These are phyloP conservation scores for Ophioninae sp. DNA, from an alignment of 2,888 invertebrate species.

Conservation along the genomic window DNA sequence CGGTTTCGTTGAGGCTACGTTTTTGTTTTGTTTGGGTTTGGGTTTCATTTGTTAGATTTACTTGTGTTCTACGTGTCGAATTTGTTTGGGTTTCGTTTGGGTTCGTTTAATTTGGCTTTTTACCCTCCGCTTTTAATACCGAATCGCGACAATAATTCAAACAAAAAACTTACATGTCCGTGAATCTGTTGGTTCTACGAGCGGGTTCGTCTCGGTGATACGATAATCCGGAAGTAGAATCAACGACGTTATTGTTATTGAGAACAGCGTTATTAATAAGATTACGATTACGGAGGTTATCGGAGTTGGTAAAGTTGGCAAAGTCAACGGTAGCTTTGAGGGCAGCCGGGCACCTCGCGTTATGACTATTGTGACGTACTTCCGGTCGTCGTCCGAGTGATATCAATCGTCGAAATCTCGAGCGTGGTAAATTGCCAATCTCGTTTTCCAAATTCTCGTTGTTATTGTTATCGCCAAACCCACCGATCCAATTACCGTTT, in stretches of 20 bases:
- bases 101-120: too few relatives aligned
- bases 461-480: slow-evolving; percentile 53
- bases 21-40: too few relatives aligned
- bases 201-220: slow-evolving; percentile 52
- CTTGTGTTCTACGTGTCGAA: too few relatives aligned
- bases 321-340: slow-evolving; percentile 78
- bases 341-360: slow-evolving; percentile 74
- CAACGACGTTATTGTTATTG: slow-evolving; percentile 10
- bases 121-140: too few relatives aligned
- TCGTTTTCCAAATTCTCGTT: slow-evolving; percentile 62
- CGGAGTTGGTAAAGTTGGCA: slow-evolving; percentile 71
- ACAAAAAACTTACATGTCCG: slow-evolving; percentile 61
- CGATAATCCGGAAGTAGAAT: slow-evolving; percentile 8
- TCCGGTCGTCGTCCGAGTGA: slow-evolving; percentile 74
- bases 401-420: slow-evolving; percentile 71
- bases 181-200: slow-evolving; percentile 54
- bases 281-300: slow-evolving; percentile 57
- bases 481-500: slow-evolving; percentile 63
- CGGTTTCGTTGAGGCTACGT: too few relatives aligned
- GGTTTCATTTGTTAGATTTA: too few relatives aligned
- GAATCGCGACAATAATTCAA: not conserved
- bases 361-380: slow-evolving; percentile 77
- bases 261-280: slow-evolving; percentile 10
- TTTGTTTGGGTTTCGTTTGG: too few relatives aligned
- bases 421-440: slow-evolving; percentile 58